phyloP scores from a whole-genome alignment of 2,888 invertebrate genomes.

The Leptarthrus brevirostris region DNA sequence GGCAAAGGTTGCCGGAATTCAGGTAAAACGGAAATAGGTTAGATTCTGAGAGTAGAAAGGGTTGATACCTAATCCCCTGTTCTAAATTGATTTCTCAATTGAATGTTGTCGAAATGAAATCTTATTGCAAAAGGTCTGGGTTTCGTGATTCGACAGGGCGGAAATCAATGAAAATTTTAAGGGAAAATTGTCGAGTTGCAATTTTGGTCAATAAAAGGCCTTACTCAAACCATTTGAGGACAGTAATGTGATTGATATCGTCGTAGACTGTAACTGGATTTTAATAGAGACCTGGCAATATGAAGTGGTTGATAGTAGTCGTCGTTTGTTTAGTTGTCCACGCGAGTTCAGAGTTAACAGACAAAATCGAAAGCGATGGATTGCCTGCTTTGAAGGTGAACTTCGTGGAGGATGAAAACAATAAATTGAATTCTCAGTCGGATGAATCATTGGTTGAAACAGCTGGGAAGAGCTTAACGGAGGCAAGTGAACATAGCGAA shows the following conservation, averaged over 20 bases:
- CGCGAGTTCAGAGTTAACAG: not conserved
- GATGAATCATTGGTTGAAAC: not conserved
- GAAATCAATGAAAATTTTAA: conserved; percentile 7
- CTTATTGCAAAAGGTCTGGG: conserved; percentile 1
- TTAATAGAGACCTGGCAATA: not conserved
- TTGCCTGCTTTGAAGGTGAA: not conserved
- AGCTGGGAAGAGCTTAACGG: not conserved
- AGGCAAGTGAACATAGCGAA: too few species aligned
- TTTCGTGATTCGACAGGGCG: not conserved
- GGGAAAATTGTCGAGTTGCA: conserved; percentile 36
- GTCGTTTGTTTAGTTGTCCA: not conserved
- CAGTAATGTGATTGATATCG: conserved; percentile 7
- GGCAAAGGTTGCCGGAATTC: not conserved
- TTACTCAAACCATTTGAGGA: not conserved
- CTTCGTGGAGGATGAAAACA: not conserved
- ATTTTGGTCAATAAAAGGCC: conserved; percentile 34
- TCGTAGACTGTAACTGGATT: not conserved
- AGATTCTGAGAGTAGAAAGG: conserved; percentile 11
- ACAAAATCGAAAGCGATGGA: not conserved
- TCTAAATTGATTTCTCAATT: conserved; percentile 27
- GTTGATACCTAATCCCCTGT: not conserved
- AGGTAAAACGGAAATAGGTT: conserved; percentile 18
- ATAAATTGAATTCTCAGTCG: not conserved
- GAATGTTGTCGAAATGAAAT: conserved; percentile 16
- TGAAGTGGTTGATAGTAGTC: conserved; percentile 17